phyloP scores from a whole-genome alignment of 2,888 invertebrate genomes.

The Calliphora vomitoria region DNA sequence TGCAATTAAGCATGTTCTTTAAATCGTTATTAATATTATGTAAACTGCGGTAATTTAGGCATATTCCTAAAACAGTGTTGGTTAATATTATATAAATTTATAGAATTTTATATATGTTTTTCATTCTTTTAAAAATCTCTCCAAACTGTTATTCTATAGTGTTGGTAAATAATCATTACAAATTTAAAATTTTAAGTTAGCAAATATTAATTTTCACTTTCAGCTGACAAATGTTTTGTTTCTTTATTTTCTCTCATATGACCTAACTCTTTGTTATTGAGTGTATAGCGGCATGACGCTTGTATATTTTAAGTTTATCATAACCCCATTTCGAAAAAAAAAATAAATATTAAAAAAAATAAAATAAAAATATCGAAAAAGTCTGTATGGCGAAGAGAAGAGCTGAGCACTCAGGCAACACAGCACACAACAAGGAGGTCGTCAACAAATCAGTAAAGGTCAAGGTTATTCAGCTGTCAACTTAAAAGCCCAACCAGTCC shows the following conservation, averaged over 20 bases:
- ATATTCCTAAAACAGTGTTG: too few species aligned
- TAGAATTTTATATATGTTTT: too few species aligned
- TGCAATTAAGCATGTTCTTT: too few species aligned
- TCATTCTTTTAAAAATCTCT: too few species aligned
- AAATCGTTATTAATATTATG: too few species aligned
- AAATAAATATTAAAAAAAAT: constrained; percentile 16
- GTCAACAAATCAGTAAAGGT: constrained; percentile 72
- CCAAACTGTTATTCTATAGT: too few species aligned
- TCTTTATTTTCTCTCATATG: background rate
- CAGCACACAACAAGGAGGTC: constrained; percentile 59
- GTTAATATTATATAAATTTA: too few species aligned
- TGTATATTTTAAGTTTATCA: constrained; percentile 44
- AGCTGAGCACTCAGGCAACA: constrained; percentile 11
- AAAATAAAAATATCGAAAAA: constrained; percentile 15
- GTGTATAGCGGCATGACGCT: constrained; percentile 32
- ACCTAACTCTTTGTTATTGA: constrained; percentile 17
- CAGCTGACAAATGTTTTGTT: too few species aligned
- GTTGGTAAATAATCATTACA: too few species aligned
- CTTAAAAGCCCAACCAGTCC: constrained; percentile 12
- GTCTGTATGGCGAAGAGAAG: constrained; percentile 20
- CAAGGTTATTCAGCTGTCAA: constrained; percentile 67
- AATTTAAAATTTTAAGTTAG: too few species aligned
- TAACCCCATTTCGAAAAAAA: constrained; percentile 50
- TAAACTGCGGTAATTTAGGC: too few species aligned
- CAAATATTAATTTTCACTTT: too few species aligned